Evolutionary conservation across 2,797 vertebrate species (phyloP), one percentile per base, ranked within the genome.

Genomic region (Scyliorhinus canicula): DNA sequence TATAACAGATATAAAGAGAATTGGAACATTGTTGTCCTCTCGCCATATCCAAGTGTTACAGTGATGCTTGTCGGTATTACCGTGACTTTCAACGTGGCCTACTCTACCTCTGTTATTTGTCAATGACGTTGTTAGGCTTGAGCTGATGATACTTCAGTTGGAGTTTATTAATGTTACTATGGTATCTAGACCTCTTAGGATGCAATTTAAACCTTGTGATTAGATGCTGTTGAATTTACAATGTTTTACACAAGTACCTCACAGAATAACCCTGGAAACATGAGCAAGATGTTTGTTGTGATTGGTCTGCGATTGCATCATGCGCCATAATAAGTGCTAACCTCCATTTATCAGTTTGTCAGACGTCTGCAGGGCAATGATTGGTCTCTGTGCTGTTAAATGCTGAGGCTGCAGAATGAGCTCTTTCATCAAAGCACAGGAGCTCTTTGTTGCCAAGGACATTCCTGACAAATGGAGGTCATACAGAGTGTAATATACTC

Each of bases 361-460:
- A 94, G 91, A 69, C 26, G 44, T 69, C 91, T 93, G n/a, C 86
- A 31, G 91, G 40, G 63, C 91, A 93, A 50, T 47, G 63, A 93
- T 47, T 67, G 91, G 63, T 24, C 91, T 93, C 91, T 16, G 91
- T 93, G 63, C 91, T 93, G 91, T 44, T 67, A 69, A 69, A 65
- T 69, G 91, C 63, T 93, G 91, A 69, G 91, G 63, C 91, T 93
- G 91, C 91, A 93, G 63, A 69, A 93, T 93, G 63, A 67, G 65
- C 44, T 94, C 67, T 74, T 94, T 94, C 47, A 74, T 94, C 93
- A 94, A 71, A 94, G 93, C 93, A 74, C 67, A 74, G 93, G 93
- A 94, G 93, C 67, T 94, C 65, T 94, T 94, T 94, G 93, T 94
- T 94, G 67, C 55, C 93, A 94, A 94, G 93, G 93, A 74, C 93